These are phyloP conservation scores for Pristis pectinata DNA, from an alignment of 2,797 vertebrate genomes.

Conservation along the genomic window DNA sequence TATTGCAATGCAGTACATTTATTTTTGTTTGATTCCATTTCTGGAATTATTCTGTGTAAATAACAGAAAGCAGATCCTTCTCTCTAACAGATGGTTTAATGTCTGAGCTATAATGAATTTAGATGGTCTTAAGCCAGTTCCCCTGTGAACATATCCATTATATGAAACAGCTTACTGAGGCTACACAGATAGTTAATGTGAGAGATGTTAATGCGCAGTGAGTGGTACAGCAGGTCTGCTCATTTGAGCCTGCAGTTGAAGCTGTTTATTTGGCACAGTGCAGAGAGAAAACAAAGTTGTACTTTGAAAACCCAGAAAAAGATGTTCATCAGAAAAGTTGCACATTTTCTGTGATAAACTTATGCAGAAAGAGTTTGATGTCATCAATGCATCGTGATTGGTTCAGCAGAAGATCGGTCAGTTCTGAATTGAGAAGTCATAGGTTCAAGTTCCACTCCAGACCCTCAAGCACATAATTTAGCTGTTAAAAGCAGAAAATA, in stretches of 20 bases:
- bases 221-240: not conserved
- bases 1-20: too few species aligned
- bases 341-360: not conserved
- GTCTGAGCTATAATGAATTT: not conserved
- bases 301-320: not conserved
- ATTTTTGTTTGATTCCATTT: too few species aligned
- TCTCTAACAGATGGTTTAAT: not conserved
- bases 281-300: not conserved
- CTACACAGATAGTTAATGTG: not conserved
- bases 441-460: not conserved
- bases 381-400: too few species aligned
- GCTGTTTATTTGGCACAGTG: not conserved
- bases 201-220: not conserved
- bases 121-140: too few species aligned
- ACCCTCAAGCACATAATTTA: not conserved
- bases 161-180: not conserved
- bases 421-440: not conserved
- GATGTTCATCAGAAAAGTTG: too few species aligned
- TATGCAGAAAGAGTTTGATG: not conserved
- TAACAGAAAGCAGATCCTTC: not conserved
- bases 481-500: too few species aligned
- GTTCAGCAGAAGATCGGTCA: not conserved
- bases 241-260: not conserved
- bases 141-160: not conserved
- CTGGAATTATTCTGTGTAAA: too few species aligned